Conservation (phyloP, 2,888 invertebrate genomes). For the Gibbula magus region DNA sequence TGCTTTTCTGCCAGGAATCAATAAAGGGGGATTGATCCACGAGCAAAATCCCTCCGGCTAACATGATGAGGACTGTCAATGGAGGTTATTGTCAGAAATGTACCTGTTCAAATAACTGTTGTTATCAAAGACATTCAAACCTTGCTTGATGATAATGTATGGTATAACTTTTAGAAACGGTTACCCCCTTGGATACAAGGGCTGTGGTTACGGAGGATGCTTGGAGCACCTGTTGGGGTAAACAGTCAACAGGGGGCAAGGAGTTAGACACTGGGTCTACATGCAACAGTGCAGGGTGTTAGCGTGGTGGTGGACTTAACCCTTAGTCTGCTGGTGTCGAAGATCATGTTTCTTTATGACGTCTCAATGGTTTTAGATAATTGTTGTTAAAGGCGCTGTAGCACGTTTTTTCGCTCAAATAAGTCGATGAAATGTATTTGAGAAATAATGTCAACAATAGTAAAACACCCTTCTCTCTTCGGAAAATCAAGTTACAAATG, state of each 20-base stretch:
- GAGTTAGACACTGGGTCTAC: not conserved
- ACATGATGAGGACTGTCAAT: conserved; percentile 1
- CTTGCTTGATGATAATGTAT: not conserved
- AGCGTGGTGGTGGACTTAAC: too few relatives aligned
- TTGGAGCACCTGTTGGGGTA: not conserved
- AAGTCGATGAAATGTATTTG: too few relatives aligned
- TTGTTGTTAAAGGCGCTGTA: too few relatives aligned
- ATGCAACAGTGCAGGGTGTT: too few relatives aligned
- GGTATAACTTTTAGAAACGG: not conserved
- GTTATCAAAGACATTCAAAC: not conserved
- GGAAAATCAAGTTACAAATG: too few relatives aligned
- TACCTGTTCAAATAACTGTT: not conserved
- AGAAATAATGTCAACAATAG: too few relatives aligned
- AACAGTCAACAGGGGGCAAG: not conserved
- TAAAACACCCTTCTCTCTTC: too few relatives aligned
- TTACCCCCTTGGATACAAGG: not conserved
- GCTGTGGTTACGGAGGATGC: not conserved
- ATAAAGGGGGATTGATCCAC: not conserved
- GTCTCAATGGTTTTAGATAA: too few relatives aligned
- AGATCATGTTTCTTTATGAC: too few relatives aligned
- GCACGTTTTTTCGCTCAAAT: too few relatives aligned
- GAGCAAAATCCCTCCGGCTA: not conserved
- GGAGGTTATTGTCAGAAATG: conserved; percentile 1
- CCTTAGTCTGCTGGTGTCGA: too few relatives aligned
- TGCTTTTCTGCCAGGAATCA: conserved; percentile 1